Evolutionary conservation across 2,113 vertebrate genomes (phyloP), one percentile per base, ranked within the genome.

Genomic region (Gymnorhina tibicen): DNA sequence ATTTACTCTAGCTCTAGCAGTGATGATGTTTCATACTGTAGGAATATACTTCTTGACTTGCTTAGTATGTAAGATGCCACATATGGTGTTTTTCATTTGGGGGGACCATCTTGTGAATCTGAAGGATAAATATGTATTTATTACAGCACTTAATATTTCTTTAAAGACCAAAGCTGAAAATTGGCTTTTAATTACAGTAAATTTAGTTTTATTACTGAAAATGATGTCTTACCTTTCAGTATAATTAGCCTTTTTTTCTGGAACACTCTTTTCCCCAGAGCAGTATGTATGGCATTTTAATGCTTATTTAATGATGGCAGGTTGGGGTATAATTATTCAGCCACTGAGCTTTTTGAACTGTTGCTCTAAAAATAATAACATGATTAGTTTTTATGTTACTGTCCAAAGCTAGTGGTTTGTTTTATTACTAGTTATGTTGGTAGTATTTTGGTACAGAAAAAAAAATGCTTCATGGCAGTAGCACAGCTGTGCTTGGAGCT

Each of bases 111-210:
- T 74, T 87, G 68, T 46, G 75, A 84, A 66, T 87, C 42, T 72
- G 44, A 67, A 47, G 42, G 39, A 59, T 91, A 74, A 91, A 93
- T 67, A 89, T 33, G 33, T 80, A 46, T 88, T 85, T 93, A 66
- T 78, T 88, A 59, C 56, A 55, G 47, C 30, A 46, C 23, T 67
- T 90, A 49, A 59, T 76, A 74, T 42, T 59, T 74, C 37, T 93
- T 88, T 70, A 35, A 94, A 88, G 47, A 58, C 41, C 24, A 47
- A 89, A 91, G 72, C 60, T 93, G 73, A 95, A 93, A 93, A 93
- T 78, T 78, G 24, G 16, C 68, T 92, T 87, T 75, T 89, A 88
- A 86, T 88, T 78, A 70, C 73, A 77, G 42, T 47, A 67, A 81
- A 69, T 44, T 78, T 91, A 59, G 30, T 55, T 77, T 72, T 84